Evolutionary conservation across 2,113 vertebrate species (phyloP), one percentile per base, ranked within the genome.

Genomic region (Lepus americanus): DNA sequence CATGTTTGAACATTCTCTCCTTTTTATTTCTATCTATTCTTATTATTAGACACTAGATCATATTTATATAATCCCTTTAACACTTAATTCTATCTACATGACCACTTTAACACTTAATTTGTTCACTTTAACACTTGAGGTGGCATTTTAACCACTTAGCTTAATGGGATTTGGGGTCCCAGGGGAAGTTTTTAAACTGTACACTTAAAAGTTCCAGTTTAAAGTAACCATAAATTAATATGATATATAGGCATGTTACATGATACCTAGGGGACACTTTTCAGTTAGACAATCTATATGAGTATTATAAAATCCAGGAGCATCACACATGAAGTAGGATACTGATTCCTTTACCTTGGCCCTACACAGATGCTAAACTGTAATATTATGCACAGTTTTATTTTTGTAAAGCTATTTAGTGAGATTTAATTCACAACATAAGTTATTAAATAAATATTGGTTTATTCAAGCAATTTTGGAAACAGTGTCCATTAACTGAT

Each of bases 351-450:
- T 80, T 63, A 83, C 33, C 39, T n/a, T 90, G 31, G 17, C 8
- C 23, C 92, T 27, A 23, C 25, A 61, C 44, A 31, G 6, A 10
- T 69, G 0, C 31, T 67, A 92, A 87, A 94, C 36, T 22, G 39
- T 0, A 53, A 31, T 44, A 90, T 6, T 82, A 14, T 84, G 12
- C 87, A 39, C 80, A 27, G 22, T 20, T 36, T 84, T 49, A 70
- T 23, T 85, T 90, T 95, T 79, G 0, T 33, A 55, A 55, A 67
- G 66, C 7, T 79, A 91, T 33, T 80, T 49, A 53, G 4, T 89
- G 63, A 72, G 9, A 22, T 76, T 84, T 74, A 92, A 84, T 95
- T 90, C n/a, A 87, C 29, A 74, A 87, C 14, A 1, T 44, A 83
- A 87, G 53, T 78, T 53, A 44, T 44, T 44, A 44, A 44, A 44